These are phyloP conservation scores for Passer montanus DNA, from an alignment of 2,113 vertebrate genomes.

Conservation along the genomic window DNA sequence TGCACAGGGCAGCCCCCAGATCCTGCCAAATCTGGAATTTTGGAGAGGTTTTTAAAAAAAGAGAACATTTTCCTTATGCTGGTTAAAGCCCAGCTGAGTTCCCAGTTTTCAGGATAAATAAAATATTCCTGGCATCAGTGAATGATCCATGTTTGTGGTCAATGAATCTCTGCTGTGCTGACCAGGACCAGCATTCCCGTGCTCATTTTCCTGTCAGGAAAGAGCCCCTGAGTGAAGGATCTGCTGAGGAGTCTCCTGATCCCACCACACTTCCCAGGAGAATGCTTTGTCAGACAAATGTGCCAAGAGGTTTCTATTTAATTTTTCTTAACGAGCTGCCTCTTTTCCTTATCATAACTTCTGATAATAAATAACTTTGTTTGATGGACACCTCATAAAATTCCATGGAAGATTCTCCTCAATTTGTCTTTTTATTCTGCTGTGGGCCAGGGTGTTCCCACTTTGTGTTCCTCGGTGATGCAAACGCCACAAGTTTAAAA, in stretches of 20 bases:
- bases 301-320: background rate
- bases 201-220: background rate
- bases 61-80: background rate
- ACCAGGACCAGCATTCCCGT: background rate
- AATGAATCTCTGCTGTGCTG: background rate
- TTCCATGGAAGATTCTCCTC: background rate
- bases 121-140: background rate
- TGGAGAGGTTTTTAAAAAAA: background rate
- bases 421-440: background rate
- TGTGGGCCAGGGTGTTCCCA: rapidly evolving
- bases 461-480: background rate
- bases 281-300: background rate
- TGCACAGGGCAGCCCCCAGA: background rate
- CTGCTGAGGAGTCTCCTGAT: background rate
- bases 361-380: background rate
- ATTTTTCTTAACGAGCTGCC: background rate
- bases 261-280: background rate
- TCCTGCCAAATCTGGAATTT: background rate
- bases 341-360: background rate
- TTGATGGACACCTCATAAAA: background rate
- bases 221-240: background rate
- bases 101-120: background rate
- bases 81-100: background rate
- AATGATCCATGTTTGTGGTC: background rate
- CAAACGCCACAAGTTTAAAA: background rate